A percentile compares a stretch with the other conserved stretches of the same genome.
These are phyloP conservation scores for Trissolcus basalis DNA, from an alignment of 1,140 invertebrate genomes.

Conservation along the genomic window DNA sequence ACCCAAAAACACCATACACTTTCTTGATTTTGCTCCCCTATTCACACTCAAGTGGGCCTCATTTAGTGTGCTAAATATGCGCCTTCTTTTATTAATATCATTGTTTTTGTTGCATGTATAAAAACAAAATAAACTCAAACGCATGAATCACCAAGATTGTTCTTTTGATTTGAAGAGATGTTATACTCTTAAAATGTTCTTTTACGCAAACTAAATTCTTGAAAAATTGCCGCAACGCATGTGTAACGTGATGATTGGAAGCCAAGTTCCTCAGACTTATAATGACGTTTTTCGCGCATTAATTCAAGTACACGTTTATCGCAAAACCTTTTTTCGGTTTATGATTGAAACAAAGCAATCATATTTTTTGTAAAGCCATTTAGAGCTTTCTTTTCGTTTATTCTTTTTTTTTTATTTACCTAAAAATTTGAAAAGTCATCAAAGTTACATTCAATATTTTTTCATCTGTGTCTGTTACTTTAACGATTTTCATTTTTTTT, in stretches of 20 bases:
- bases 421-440: no score
- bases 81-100: conserved; percentile 72
- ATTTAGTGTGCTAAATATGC: conserved; percentile 71
- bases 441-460: no score
- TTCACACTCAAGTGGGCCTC: conserved; percentile 37
- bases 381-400: no score
- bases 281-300: conserved; percentile 39
- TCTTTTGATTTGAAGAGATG: no score
- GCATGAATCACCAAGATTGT: no score
- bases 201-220: conserved; percentile 15
- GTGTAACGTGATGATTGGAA: conserved; percentile 33
- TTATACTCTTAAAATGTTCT: no score
- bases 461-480: background rate
- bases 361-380: no score
- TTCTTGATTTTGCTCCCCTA: conserved; percentile 23
- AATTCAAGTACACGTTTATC: conserved; percentile 11
- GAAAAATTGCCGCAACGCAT: conserved; percentile 39
- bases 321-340: no score
- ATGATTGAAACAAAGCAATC: no score
- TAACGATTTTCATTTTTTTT: conserved; percentile 2
- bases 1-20: conserved; percentile 32
- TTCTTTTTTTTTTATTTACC: no score
- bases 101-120: conserved; percentile 62
- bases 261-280: conserved; percentile 45
- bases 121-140: conserved; percentile 28